Evolutionary conservation across 2,888 invertebrate species (phyloP), one percentile per base, ranked within the genome.

Genomic region (Druceiella hillmani): DNA sequence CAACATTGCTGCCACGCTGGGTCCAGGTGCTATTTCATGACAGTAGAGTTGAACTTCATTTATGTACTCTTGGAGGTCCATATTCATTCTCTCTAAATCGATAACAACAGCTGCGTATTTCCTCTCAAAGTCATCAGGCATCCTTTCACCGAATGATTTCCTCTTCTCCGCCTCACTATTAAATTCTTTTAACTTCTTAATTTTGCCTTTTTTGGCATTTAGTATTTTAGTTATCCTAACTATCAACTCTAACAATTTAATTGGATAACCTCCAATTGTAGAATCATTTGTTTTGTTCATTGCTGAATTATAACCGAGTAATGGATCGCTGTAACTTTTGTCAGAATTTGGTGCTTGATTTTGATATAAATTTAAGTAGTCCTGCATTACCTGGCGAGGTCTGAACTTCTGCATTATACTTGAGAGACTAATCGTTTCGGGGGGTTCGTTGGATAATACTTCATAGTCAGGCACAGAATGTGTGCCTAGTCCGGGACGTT

Each of bases 401-500:
- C 87, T 76, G 52, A 86, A 85, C 54, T 86, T 85, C 53, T 85
- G 84, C 15, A 85, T 80, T 55, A 93, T 85, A 45, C 86, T 87
- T 24, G 86, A 80, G 25, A 94, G 71, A 33, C 88, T 84, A 53
- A 95, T 83, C 14, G 92, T 93, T 58, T 95, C 95, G 27, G 89
- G 87, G 27, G 86, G 81, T 52, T 93, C 93, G 61, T 91, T 91
- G 2, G 92, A 91, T 60, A 94, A 72, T 45, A 97, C 95, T 77
- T 97, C 97, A 68, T 85, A 93, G 66, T 98, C 97, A 13, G 93
- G 93, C 44, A 97, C 89, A 36, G 94, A 92, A 64, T 95, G 92
- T 3, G 94, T 94, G 1, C 95, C 95, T 25, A 97, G 72, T 28
- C 92, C 93, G 27, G 82, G 81, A 34, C 93, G 75, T 62, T 95